Percentiles rank a stretch among this genome's conserved stretches.
Evolutionary conservation across 2,113 vertebrate genomes (phyloP).

Genomic region (Cisticola juncidis): DNA sequence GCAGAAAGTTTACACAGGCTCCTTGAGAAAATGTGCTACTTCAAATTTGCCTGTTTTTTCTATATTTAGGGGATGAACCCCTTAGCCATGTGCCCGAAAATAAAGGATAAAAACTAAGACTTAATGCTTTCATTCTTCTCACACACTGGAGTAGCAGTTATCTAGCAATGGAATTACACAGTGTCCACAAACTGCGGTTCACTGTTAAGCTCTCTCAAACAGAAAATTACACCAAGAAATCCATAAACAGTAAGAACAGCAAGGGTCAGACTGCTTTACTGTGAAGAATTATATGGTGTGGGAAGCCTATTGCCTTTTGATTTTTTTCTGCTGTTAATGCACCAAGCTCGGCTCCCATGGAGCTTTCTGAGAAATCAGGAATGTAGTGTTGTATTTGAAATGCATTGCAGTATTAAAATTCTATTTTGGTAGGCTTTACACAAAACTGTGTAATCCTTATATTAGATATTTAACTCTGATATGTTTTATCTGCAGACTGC

Average conservation of each 20-base stretch:
- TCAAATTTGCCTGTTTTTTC: background rate
- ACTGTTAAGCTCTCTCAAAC: background rate
- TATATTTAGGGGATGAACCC: background rate
- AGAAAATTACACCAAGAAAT: constrained; percentile 30
- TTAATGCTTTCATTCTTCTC: background rate
- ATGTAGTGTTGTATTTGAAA: background rate
- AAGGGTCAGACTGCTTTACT: background rate
- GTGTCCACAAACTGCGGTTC: background rate
- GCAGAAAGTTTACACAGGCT: background rate
- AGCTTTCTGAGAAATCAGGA: background rate
- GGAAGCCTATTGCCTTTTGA: background rate
- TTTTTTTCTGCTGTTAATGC: background rate
- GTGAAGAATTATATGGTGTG: background rate
- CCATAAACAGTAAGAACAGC: background rate
- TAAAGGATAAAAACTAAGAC: background rate
- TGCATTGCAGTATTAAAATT: background rate
- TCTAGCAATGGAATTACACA: background rate
- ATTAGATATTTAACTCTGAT: background rate
- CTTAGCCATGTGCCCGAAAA: background rate
- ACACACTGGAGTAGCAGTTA: background rate
- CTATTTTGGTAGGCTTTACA: background rate
- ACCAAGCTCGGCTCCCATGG: background rate
- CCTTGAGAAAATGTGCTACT: background rate
- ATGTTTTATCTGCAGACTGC: background rate
- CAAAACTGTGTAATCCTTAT: background rate